These are phyloP conservation scores for Acestrorhynchus altus DNA, from an alignment of 2,797 vertebrate species.

Conservation along the genomic window DNA sequence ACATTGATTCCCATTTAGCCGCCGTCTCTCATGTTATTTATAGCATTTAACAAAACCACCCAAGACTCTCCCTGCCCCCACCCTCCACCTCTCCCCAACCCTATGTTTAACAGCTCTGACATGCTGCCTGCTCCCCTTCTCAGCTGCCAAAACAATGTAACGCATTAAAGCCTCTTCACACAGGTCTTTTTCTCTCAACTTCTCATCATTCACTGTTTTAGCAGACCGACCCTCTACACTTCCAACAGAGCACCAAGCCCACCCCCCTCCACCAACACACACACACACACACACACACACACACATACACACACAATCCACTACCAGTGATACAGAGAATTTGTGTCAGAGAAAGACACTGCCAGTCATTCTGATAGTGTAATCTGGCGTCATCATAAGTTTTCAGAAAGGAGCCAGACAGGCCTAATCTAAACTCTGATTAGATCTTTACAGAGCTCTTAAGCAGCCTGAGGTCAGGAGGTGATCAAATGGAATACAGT, in stretches of 20 bases:
- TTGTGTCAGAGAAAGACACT: not conserved
- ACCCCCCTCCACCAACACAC: slow-evolving; percentile 1
- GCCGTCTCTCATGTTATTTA: slow-evolving; percentile 83
- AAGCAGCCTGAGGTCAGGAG: slow-evolving; percentile 2
- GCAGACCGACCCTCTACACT: slow-evolving; percentile 6
- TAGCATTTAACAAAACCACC: slow-evolving; percentile 78
- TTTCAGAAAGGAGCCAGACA: not conserved
- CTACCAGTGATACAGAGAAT: not conserved
- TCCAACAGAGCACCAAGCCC: not conserved
- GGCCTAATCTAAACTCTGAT: not conserved
- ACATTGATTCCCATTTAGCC: slow-evolving; percentile 86
- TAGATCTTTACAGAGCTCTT: slow-evolving; percentile 9
- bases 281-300: not conserved
- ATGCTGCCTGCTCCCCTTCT: slow-evolving; percentile 61
- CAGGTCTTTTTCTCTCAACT: slow-evolving; percentile 24
- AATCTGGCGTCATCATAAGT: not conserved
- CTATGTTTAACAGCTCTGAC: slow-evolving; percentile 71
- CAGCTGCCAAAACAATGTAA: slow-evolving; percentile 71
- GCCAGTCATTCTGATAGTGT: not conserved
- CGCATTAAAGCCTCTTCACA: slow-evolving; percentile 62
- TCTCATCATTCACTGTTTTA: slow-evolving; percentile 45
- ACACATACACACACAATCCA: not conserved
- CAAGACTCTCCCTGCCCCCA: slow-evolving; percentile 62
- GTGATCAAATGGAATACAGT: slow-evolving; percentile 15
- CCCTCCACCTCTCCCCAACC: slow-evolving; percentile 34